phyloP scores from a whole-genome alignment of 2,113 vertebrate genomes.

The Epinephelus lanceolatus region DNA sequence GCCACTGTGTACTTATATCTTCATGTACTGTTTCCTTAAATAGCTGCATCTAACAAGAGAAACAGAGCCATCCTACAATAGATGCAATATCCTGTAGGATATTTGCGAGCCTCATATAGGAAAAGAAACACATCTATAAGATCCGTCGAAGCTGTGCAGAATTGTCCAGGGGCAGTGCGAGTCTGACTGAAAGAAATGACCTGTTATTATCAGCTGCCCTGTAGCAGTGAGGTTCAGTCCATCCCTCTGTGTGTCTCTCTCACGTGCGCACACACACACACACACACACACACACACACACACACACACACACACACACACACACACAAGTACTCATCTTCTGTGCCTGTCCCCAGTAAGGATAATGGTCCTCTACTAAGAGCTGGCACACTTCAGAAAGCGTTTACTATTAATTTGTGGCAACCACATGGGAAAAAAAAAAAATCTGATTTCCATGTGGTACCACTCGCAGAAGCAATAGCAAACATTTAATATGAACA shows the following conservation, averaged over 20 bases:
- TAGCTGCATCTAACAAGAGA: constrained; percentile 2
- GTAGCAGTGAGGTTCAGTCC: constrained; percentile 14
- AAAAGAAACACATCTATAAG: constrained; percentile 11
- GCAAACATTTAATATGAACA: not conserved
- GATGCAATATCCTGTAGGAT: not conserved
- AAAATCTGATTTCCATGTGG: not conserved
- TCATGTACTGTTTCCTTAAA: not conserved
- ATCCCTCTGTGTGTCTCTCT: constrained; percentile 1
- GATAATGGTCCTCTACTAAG: constrained; percentile 11
- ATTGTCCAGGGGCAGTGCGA: not conserved
- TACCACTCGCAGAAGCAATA: not conserved
- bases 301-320: not conserved
- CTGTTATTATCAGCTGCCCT: constrained; percentile 5
- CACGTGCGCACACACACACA: not conserved
- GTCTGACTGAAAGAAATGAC: constrained; percentile 20
- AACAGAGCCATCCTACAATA: not conserved
- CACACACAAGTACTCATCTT: not conserved
- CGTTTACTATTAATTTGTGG: constrained; percentile 8
- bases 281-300: too few species aligned
- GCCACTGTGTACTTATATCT: not conserved
- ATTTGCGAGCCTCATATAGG: not conserved
- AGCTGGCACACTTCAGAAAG: not conserved
- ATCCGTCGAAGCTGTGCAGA: not conserved
- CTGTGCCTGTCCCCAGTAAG: not conserved
- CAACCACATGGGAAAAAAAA: not conserved